A percentile compares a stretch with the other conserved stretches of the same genome.
These are phyloP conservation scores for Sula dactylatra DNA, from an alignment of 2,113 vertebrate species.

Conservation along the genomic window DNA sequence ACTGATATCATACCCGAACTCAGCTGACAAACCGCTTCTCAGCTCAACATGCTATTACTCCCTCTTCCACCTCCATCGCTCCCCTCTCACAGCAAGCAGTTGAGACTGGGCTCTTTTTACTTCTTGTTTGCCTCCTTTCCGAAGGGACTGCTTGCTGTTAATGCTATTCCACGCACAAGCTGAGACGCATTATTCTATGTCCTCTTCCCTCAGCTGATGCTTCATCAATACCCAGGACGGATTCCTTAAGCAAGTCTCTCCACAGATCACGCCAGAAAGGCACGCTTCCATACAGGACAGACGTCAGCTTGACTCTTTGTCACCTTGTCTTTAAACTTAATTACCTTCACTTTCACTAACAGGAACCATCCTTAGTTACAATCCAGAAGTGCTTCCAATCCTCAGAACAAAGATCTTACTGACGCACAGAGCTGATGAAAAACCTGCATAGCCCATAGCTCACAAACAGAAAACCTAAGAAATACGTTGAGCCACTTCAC, in stretches of 20 bases:
- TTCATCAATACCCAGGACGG: neutral
- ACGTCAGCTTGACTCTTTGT: neutral
- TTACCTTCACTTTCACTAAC: neutral
- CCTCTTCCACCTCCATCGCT: neutral
- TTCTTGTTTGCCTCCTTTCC: neutral
- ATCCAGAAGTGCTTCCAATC: neutral
- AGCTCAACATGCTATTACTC: neutral
- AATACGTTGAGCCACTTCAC: neutral
- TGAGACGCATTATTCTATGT: conserved; percentile 45
- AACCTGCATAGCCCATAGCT: neutral
- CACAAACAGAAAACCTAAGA: neutral
- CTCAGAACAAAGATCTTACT: neutral
- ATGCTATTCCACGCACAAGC: conserved; percentile 8
- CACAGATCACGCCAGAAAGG: neutral
- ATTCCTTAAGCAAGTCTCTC: neutral
- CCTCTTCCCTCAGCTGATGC: neutral
- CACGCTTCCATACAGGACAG: neutral
- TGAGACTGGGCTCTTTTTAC: conserved; percentile 21
- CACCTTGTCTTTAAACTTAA: neutral
- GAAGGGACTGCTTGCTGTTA: neutral
- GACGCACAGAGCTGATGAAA: neutral
- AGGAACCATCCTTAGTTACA: neutral
- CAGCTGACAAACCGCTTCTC: neutral
- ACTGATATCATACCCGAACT: neutral
- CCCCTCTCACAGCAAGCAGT: neutral